Evolutionary conservation across 2,113 vertebrate species (phyloP), one percentile per base, ranked within the genome.

Genomic region (Pelecanoides urinatrix): DNA sequence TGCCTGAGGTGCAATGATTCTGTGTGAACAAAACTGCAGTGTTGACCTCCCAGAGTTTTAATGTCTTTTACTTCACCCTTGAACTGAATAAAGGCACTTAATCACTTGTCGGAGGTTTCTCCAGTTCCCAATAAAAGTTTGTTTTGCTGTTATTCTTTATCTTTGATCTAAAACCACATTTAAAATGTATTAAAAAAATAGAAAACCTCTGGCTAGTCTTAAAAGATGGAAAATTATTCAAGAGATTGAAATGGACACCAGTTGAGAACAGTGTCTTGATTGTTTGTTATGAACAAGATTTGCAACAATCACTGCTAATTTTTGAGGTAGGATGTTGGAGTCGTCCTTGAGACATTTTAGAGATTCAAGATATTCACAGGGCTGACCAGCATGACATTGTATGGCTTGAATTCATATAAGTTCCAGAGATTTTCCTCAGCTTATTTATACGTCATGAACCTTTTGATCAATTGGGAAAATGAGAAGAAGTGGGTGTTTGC

Each of bases 21-120:
- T 53, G 29, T 94, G 56, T 80, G 94, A 94, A 78, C 58, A 92
- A 70, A 89, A 87, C 73, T 76, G 52, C 49, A 84, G 38, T 53
- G 49, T 16, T 94, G 90, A 86, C 77, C 85, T 97, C 94, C 92
- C 66, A 94, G 92, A 96, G 95, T 80, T 97, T 89, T 92, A 85
- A 79, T 85, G 74, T 86, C 56, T 96, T 91, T 87, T 89, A 42
- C 38, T 95, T 93, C 94, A 96, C 73, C 78, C 89, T 90, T 88
- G 70, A 90, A 85, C 73, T 85, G 88, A 84, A 95, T 86, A 90
- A 94, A 84, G 22, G 7, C 68, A 84, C 10, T 88, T 72, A 91
- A 88, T 92, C 63, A 87, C 42, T 95, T 27, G 2, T 58, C 40
- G 44, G 30, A 78, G 47, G 50, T 16, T 88, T 81, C 88, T 90